Evolutionary conservation across 2,888 invertebrate species (phyloP).

Genomic region (Caenorhabditis becei): DNA sequence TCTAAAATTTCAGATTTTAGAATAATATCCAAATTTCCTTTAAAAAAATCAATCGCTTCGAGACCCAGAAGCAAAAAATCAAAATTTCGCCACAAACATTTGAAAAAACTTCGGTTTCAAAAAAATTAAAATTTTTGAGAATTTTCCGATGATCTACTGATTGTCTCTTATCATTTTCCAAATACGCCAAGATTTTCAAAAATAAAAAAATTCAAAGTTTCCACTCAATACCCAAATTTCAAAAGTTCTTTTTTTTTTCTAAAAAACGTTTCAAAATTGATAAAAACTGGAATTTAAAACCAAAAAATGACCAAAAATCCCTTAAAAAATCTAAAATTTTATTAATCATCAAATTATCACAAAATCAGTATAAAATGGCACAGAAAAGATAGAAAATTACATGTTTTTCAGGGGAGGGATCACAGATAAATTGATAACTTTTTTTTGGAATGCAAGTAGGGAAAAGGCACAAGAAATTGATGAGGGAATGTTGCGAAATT

Average conservation of each 20-base stretch:
- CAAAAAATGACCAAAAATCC: not conserved
- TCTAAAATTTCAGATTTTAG: not conserved
- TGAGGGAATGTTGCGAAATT: slow-evolving; percentile 18
- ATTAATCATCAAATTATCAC: slow-evolving; percentile 17
- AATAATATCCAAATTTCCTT: not conserved
- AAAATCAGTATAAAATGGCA: no score
- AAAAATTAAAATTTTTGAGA: not conserved
- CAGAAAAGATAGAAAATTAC: no score
- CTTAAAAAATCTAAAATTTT: no score
- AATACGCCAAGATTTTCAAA: no score
- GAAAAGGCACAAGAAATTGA: slow-evolving; percentile 13
- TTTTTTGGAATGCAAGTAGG: not conserved
- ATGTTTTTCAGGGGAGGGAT: no score
- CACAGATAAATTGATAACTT: no score
- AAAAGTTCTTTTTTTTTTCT: no score
- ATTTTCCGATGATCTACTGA: no score
- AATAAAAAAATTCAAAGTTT: no score
- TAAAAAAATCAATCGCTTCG: not conserved
- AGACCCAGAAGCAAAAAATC: not conserved
- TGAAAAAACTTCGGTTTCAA: not conserved
- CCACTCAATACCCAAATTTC: no score
- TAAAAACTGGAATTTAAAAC: not conserved
- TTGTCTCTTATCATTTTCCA: no score
- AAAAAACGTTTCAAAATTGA: not conserved
- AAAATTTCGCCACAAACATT: not conserved